A percentile compares a stretch with the other conserved stretches of the same genome.
Conservation (phyloP, 2,888 invertebrate species). For the Eubasilissa splendida region DNA sequence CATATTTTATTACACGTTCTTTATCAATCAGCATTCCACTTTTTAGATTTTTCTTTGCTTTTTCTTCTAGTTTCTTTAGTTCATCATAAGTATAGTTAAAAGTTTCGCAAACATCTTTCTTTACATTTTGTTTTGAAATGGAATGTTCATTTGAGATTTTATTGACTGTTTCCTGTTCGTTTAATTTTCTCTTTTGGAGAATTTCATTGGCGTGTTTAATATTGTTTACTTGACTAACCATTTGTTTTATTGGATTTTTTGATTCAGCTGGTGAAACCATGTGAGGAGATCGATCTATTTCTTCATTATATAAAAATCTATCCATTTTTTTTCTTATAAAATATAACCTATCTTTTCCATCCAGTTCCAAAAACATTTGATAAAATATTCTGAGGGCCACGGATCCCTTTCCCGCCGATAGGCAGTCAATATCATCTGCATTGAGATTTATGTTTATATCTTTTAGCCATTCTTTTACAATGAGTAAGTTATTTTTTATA, state of each 20-base stretch:
- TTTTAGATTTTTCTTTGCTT: constrained; percentile 61
- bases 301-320: background rate
- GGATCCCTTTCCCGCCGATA: constrained; percentile 71
- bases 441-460: constrained; percentile 68
- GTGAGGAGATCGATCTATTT: background rate
- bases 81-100: constrained; percentile 68
- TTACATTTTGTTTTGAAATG: constrained; percentile 64
- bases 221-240: background rate
- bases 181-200: constrained; percentile 60
- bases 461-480: constrained; percentile 71
- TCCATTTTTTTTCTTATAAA: constrained; percentile 69
- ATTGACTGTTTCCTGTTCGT: constrained; percentile 61
- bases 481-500: constrained; percentile 71
- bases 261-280: constrained; percentile 13
- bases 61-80: constrained; percentile 64
- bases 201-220: constrained; percentile 7
- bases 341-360: constrained; percentile 73
- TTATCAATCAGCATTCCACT: constrained; percentile 63
- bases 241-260: background rate
- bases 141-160: constrained; percentile 58
- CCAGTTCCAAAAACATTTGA: constrained; percentile 74
- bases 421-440: constrained; percentile 67
- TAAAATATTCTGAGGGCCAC: constrained; percentile 74
- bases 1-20: constrained; percentile 69
- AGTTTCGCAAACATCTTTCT: constrained; percentile 61